phyloP scores from a whole-genome alignment of 1,140 invertebrate species.

The Parapsyche elsis region DNA sequence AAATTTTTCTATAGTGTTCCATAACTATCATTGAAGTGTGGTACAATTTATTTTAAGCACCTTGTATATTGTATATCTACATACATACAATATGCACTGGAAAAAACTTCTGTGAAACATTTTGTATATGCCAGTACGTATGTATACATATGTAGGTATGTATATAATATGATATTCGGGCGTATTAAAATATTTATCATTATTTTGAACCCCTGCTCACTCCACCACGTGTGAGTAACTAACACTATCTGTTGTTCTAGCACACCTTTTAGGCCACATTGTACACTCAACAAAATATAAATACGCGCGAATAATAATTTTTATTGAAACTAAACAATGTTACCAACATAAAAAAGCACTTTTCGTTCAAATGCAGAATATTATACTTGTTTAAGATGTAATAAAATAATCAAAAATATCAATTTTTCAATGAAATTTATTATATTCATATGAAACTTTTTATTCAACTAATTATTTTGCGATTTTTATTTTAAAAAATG shows the following conservation, averaged over 20 bases:
- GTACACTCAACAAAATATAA: constrained; percentile 24
- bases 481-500: neutral
- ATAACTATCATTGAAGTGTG: too few relatives aligned
- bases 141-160: neutral
- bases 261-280: constrained; percentile 20
- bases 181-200: constrained; percentile 51
- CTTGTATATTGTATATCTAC: too few relatives aligned
- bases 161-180: neutral
- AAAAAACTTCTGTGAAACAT: too few relatives aligned
- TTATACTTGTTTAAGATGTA: neutral
- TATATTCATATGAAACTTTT: too few relatives aligned
- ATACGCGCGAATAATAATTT: neutral
- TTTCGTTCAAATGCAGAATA: too few relatives aligned
- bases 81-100: too few relatives aligned
- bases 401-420: neutral
- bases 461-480: neutral
- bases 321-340: neutral
- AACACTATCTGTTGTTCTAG: constrained; percentile 33
- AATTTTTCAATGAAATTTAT: neutral
- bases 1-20: too few relatives aligned
- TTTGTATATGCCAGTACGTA: neutral
- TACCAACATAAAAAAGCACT: too few relatives aligned
- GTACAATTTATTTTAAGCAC: too few relatives aligned
- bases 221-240: neutral
- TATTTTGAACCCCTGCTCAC: constrained; percentile 44